Evolutionary conservation across 2,113 vertebrate species (phyloP).

Genomic region (Herpetotheres cachinnans): DNA sequence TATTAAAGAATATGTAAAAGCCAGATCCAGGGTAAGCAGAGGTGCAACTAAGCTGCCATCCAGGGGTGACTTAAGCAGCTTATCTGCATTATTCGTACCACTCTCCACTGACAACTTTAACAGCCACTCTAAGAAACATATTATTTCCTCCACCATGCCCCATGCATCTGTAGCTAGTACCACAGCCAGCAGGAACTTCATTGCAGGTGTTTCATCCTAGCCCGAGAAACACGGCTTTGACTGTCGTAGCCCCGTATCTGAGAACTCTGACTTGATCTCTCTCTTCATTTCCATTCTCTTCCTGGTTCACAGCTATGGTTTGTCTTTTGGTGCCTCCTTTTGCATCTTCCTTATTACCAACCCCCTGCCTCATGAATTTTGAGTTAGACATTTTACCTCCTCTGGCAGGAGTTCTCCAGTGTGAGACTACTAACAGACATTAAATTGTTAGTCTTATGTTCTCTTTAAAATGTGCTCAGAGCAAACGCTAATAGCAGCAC

Average conservation of each 20-base stretch:
- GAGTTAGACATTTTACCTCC: slow-evolving; percentile 27
- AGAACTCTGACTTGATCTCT: neutral
- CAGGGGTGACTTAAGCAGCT: slow-evolving; percentile 31
- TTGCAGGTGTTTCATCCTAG: neutral
- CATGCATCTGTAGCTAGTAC: neutral
- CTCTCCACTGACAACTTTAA: neutral
- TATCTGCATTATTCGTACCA: slow-evolving; percentile 26
- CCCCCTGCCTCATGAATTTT: slow-evolving; percentile 6
- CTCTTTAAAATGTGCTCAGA: slow-evolving; percentile 38
- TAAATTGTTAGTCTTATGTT: slow-evolving; percentile 49
- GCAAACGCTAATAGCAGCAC: slow-evolving; percentile 53
- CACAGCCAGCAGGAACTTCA: neutral
- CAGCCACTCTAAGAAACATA: slow-evolving; percentile 2
- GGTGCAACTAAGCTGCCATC: slow-evolving; percentile 30
- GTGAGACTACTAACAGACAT: slow-evolving; percentile 57
- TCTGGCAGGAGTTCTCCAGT: slow-evolving; percentile 13
- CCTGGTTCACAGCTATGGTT: neutral
- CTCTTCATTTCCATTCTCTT: neutral
- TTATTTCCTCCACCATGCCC: neutral
- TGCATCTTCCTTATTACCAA: neutral
- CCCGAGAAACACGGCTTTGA: neutral
- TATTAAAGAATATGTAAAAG: slow-evolving; percentile 3
- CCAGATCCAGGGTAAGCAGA: neutral
- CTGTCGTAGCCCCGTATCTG: neutral
- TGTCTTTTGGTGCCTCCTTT: neutral